These are phyloP conservation scores for Xyrichtys novacula DNA, from an alignment of 2,797 vertebrate genomes.

Conservation along the genomic window DNA sequence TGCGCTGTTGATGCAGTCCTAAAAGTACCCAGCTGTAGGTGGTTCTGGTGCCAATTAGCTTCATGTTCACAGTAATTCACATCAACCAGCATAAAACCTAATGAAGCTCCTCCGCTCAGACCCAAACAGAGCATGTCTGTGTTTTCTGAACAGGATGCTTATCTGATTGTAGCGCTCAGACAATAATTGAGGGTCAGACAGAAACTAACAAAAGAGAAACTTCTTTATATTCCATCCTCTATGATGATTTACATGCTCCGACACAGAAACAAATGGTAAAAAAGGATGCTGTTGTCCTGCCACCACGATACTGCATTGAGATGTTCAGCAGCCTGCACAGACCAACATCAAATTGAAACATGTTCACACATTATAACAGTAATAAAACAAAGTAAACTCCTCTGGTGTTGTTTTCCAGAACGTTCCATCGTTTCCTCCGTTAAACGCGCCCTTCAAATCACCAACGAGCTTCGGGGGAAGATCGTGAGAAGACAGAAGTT, in stretches of 20 bases:
- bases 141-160: background rate
- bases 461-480: background rate
- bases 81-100: background rate
- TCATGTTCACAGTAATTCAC: background rate
- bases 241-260: background rate
- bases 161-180: background rate
- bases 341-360: constrained; percentile 23
- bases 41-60: background rate
- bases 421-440: background rate
- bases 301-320: background rate
- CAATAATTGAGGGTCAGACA: background rate
- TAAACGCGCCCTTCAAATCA: constrained; percentile 15
- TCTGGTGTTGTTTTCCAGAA: constrained; percentile 25
- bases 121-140: background rate
- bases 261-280: constrained; percentile 16
- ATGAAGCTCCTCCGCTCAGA: background rate
- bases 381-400: constrained; percentile 33
- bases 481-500: constrained; percentile 3
- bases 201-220: background rate
- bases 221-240: background rate
- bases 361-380: constrained; percentile 27
- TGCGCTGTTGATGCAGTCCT: too few relatives aligned
- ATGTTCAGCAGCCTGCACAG: constrained; percentile 7
- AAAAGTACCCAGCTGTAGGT: too few relatives aligned
- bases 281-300: constrained; percentile 10